A percentile compares a stretch with the other conserved stretches of the same genome.
These are phyloP conservation scores for Adelphocoris suturalis DNA, from an alignment of 2,888 invertebrate genomes.

Conservation along the genomic window DNA sequence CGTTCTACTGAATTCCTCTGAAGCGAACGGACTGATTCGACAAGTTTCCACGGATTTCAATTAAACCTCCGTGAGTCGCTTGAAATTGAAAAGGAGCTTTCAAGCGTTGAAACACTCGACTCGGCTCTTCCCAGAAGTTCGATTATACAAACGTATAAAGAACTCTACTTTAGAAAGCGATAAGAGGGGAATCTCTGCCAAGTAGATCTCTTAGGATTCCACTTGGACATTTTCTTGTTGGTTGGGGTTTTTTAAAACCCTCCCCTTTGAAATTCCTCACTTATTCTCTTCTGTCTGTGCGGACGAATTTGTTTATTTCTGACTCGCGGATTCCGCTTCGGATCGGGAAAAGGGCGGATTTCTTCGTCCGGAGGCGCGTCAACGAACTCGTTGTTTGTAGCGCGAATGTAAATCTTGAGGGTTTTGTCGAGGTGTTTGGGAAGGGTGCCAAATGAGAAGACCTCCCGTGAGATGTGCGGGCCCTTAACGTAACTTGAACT, in stretches of 20 bases:
- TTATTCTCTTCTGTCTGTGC: not conserved
- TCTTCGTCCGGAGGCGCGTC: not conserved
- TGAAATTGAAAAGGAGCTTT: not conserved
- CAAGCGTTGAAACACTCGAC: not conserved
- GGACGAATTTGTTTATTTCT: not conserved
- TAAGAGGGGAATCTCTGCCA: not conserved
- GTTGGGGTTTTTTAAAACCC: not conserved
- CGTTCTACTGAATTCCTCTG: not conserved
- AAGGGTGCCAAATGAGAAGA: no score
- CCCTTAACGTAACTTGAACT: no score
- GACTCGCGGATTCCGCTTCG: not conserved
- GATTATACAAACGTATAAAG: slow-evolving; percentile 20
- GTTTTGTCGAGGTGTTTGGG: no score
- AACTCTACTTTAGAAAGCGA: not conserved
- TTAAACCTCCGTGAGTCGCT: not conserved
- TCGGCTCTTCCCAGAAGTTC: slow-evolving; percentile 13
- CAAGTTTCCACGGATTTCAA: slow-evolving; percentile 14
- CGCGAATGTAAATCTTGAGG: no score
- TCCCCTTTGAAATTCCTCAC: not conserved
- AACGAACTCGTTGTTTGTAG: no score
- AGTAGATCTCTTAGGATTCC: not conserved
- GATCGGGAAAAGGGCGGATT: not conserved
- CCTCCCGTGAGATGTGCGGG: no score
- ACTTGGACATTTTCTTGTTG: not conserved
- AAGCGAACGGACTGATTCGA: not conserved